Evolutionary conservation across 2,888 invertebrate genomes (phyloP), one percentile per base, ranked within the genome.

Genomic region (Dinocampus coccinellae): DNA sequence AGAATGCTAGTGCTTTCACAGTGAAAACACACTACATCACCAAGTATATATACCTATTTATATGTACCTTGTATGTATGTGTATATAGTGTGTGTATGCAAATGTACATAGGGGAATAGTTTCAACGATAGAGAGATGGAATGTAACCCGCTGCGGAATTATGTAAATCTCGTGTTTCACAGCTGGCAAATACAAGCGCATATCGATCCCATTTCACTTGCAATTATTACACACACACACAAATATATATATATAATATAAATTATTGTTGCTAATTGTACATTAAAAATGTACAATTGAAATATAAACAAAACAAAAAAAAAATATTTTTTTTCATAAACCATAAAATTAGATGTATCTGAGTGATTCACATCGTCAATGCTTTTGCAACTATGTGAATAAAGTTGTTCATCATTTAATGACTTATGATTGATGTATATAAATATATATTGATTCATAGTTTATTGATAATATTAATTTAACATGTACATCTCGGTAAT

Each of bases 21-120:
- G 2, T 39, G n/a, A n/a, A 39, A n/a, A 36, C 36, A 36, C 10
- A 1, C 9, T 36, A 36, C 11, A n/a, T n/a, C n/a, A n/a, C 9
- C 36, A 11, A 2, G 9, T 10, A 9, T 9, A 9, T 11, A 36
- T 7, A 36, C 39, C 11, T 39, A 39, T n/a, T 3, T 39, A 13
- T n/a, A 13, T 0, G n/a, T 39, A 13, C 7, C 39, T 39, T n/a
- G 13, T 4, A n/a, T 4, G 39, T 26, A 69, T 69, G 72, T 64
- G 61, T 61, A 60, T 65, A 65, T 61, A 57, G 60, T n/a, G 33
- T n/a, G n/a, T 39, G n/a, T 39, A 39, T 39, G 39, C 65, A 53
- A 33, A 33, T 24, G 63, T 52, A 47, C n/a, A 57, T 11, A 16
- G 47, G 33, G 58, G 29, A 58, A 29, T 11, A 55, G 55, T 58